Evolutionary conservation across 2,113 vertebrate species (phyloP), one percentile per base, ranked within the genome.

Genomic region (Zeus faber): DNA sequence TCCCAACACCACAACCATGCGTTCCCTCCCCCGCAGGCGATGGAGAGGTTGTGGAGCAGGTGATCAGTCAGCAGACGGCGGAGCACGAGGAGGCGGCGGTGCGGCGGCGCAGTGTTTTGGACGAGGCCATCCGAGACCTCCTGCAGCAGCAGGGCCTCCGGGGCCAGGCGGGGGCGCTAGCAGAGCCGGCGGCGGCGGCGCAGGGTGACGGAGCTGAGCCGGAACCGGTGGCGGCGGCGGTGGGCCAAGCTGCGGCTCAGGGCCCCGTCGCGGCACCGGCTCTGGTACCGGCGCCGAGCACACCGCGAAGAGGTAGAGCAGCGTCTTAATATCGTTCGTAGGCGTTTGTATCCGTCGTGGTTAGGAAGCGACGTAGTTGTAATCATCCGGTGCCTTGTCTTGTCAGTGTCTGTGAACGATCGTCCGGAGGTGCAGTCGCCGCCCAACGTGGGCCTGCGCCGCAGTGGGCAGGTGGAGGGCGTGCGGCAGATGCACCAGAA

Each of bases 401-500:
- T 29, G 4, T 29, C 27, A 97, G 95, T 89, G 62, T 95, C 93
- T 31, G 85, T 92, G 61, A 93, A 91, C 23, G 88, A 91, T 3
- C 92, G 93, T 14, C 84, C 90, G 2, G 95, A 97, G 9, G 90
- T 94, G 54, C 92, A 95, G 70, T 96, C 94, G 1, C 90, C 94
- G 0, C 94, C 95, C 14, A 96, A 95, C 46, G 96, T 96, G n/a
- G 96, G 94, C 6, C 80, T 98, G 50, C 89, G 95, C 7, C 94
- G 95, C 20, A 97, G 94, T 2, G 95, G 95, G 6, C 96, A 99
- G 76, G 95, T 96, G 62, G 96, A 99, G 80, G 95, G 97, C 0
- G 95, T 98, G 20, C 90, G 95, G 13, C 97, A 98, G 68, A 95
- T 97, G 95, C 96, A 98, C 74, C 95, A 96, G 62, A 98, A 96